Evolutionary conservation across 2,113 vertebrate genomes (phyloP).

Genomic region (Pavo muticus): DNA sequence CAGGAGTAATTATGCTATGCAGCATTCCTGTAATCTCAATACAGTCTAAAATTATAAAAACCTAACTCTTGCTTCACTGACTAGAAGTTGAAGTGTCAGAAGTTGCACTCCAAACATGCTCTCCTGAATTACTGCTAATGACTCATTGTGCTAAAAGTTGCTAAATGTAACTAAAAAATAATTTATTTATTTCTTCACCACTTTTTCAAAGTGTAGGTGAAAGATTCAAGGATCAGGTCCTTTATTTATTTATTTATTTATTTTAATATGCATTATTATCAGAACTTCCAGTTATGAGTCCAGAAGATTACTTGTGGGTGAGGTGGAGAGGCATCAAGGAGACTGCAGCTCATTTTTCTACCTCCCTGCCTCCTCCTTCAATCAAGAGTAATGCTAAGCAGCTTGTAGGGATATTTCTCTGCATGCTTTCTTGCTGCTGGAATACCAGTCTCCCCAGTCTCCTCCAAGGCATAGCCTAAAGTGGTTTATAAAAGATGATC

Average conservation of each 20-base stretch:
- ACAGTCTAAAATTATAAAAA: neutral
- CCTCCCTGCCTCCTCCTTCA: neutral
- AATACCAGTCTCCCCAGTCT: neutral
- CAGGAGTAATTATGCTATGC: neutral
- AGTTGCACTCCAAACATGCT: slow-evolving; percentile 14
- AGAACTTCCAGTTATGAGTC: neutral
- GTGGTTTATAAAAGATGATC: neutral
- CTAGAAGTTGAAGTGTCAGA: slow-evolving; percentile 19
- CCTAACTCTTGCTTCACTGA: neutral
- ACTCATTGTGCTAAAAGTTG: slow-evolving; percentile 49
- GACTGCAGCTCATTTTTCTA: neutral
- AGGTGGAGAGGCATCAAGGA: neutral
- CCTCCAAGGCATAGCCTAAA: neutral
- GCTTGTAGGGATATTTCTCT: neutral
- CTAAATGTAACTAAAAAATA: slow-evolving; percentile 56
- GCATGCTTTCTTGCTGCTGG: neutral
- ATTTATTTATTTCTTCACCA: neutral
- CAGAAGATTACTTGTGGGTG: neutral
- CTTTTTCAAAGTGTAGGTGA: neutral
- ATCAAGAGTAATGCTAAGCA: neutral
- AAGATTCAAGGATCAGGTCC: neutral
- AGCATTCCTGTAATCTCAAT: neutral
- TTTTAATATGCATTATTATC: neutral
- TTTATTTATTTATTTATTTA: neutral
- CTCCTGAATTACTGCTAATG: slow-evolving; percentile 38